Percentiles rank a stretch among this genome's conserved stretches.
These are phyloP conservation scores for Mythimna lalbum DNA, from an alignment of 2,888 invertebrate genomes.

Conservation along the genomic window DNA sequence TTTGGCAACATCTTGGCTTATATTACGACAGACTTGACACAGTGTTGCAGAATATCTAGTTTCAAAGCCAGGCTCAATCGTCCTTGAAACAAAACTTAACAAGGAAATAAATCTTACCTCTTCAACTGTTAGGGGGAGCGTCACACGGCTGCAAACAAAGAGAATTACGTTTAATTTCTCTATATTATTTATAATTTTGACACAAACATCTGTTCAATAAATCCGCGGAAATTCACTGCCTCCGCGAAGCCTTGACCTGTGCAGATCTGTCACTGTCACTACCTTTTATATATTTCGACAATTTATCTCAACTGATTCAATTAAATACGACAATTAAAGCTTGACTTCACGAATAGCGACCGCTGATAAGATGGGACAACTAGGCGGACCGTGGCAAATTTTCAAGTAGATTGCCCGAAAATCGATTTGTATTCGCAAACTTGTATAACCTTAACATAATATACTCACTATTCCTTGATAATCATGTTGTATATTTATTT, in stretches of 20 bases:
- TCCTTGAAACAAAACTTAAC: conserved; percentile 57
- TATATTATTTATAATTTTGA: conserved; percentile 40
- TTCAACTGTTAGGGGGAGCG: conserved; percentile 98
- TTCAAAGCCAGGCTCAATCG: conserved; percentile 40
- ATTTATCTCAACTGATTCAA: conserved; percentile 51
- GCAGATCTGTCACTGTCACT: conserved; percentile 82
- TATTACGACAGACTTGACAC: conserved; percentile 24
- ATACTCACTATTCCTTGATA: conserved; percentile 94
- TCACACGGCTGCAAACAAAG: conserved; percentile 96
- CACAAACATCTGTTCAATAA: conserved; percentile 73
- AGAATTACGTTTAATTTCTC: conserved; percentile 56
- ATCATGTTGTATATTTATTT: conserved; percentile 91
- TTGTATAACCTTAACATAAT: conserved; percentile 81
- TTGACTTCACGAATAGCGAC: conserved; percentile 56
- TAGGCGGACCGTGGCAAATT: conserved; percentile 70
- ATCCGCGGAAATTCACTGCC: conserved; percentile 62
- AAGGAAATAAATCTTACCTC: conserved; percentile 93
- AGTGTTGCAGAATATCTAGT: conserved; percentile 27
- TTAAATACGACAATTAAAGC: conserved; percentile 43
- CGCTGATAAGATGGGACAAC: conserved; percentile 73
- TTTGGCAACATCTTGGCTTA: conserved; percentile 23
- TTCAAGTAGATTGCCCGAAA: conserved; percentile 76
- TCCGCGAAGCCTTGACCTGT: conserved; percentile 78
- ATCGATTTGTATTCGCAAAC: conserved; percentile 86
- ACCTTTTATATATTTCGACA: conserved; percentile 56